Percentiles rank a stretch among this genome's conserved stretches.
These are phyloP conservation scores for Colistium nudipinnis DNA, from an alignment of 2,113 vertebrate species.

Conservation along the genomic window DNA sequence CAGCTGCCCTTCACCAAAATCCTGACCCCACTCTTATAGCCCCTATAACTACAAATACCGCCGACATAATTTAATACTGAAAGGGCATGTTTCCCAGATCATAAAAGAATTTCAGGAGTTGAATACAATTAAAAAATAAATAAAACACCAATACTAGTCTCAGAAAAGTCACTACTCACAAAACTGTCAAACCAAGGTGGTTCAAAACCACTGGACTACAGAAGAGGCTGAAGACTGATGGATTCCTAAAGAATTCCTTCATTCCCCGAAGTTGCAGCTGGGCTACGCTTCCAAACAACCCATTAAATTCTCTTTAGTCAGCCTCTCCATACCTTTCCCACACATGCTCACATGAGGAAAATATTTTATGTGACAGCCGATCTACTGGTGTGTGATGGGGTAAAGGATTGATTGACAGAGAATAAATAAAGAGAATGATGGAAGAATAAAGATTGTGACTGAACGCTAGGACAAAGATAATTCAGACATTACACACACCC, in stretches of 20 bases:
- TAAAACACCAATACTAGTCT: too few relatives aligned
- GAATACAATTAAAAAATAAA: too few relatives aligned
- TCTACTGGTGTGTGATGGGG: constrained; percentile 29
- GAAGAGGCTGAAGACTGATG: constrained; percentile 27
- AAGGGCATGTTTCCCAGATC: too few relatives aligned
- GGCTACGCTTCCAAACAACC: constrained; percentile 46
- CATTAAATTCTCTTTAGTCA: constrained; percentile 55
- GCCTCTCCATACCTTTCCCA: constrained; percentile 23
- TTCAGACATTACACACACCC: constrained; percentile 19
- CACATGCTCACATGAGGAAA: constrained; percentile 45
- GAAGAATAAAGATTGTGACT: constrained; percentile 32
- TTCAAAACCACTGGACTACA: constrained; percentile 39
- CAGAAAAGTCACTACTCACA: background rate
- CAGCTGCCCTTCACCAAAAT: too few relatives aligned
- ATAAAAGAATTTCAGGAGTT: too few relatives aligned
- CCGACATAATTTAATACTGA: too few relatives aligned
- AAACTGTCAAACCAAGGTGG: constrained; percentile 14
- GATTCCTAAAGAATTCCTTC: constrained; percentile 46
- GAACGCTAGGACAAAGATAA: constrained; percentile 40
- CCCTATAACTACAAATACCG: too few relatives aligned
- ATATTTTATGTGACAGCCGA: constrained; percentile 69
- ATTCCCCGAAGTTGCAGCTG: constrained; percentile 25
- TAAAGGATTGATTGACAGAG: constrained; percentile 38
- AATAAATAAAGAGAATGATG: constrained; percentile 43
- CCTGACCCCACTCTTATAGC: too few relatives aligned